Percentiles rank a stretch among this genome's conserved stretches.
Evolutionary conservation across 2,888 invertebrate species (phyloP).

Genomic region (Luperina nickerlii): DNA sequence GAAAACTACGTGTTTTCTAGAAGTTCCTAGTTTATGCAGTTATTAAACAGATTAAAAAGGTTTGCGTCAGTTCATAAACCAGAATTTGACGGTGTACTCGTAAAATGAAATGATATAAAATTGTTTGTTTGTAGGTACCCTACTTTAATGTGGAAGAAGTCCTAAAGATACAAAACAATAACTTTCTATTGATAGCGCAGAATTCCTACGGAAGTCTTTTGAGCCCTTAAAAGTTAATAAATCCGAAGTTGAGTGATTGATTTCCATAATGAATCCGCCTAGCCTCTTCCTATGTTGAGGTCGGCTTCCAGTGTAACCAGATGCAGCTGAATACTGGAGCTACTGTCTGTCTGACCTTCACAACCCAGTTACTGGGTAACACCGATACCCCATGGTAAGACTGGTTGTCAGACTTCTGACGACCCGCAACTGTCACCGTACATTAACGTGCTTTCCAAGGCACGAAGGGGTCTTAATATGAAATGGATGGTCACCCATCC

Average conservation of each 20-base stretch:
- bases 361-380: neutral
- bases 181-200: slow-evolving; percentile 8
- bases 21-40: slow-evolving; percentile 30
- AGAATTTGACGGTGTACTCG: slow-evolving; percentile 48
- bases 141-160: slow-evolving; percentile 26
- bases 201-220: neutral
- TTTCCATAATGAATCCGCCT: neutral
- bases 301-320: neutral
- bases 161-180: slow-evolving; percentile 9
- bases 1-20: slow-evolving; percentile 20
- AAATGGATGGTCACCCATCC: neutral
- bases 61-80: slow-evolving; percentile 52
- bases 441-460: neutral
- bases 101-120: slow-evolving; percentile 56
- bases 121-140: slow-evolving; percentile 54
- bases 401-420: neutral
- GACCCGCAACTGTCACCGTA: neutral
- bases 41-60: slow-evolving; percentile 48
- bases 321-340: neutral
- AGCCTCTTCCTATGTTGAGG: neutral
- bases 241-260: neutral
- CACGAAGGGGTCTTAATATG: neutral
- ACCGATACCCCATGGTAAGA: neutral
- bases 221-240: neutral
- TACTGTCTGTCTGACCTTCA: neutral